A percentile compares a stretch with the other conserved stretches of the same genome.
phyloP scores from a whole-genome alignment of 2,888 invertebrate genomes.

The Microctonus hyperodae region DNA sequence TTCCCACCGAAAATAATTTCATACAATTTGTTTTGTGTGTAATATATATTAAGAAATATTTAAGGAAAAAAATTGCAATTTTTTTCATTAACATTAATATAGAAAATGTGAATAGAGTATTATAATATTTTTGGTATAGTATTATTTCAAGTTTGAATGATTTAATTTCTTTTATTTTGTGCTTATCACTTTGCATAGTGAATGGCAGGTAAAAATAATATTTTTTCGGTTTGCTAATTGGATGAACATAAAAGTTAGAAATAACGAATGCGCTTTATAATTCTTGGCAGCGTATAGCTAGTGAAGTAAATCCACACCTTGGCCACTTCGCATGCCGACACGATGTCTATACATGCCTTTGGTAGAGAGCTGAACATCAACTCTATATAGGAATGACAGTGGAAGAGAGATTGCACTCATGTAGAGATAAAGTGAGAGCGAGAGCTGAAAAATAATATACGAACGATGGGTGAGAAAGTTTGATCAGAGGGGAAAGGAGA shows the following conservation, averaged over 20 bases:
- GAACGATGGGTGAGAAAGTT: no score
- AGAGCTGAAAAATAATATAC: no score
- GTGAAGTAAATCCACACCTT: conserved; percentile 9
- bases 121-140: not conserved
- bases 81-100: not conserved
- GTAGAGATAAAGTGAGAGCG: no score
- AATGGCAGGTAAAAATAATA: conserved; percentile 5
- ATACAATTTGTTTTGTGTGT: not conserved
- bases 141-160: not conserved
- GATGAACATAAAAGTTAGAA: conserved; percentile 21
- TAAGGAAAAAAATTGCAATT: not conserved
- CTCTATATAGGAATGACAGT: no score
- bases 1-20: not conserved
- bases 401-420: no score
- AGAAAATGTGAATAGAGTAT: not conserved
- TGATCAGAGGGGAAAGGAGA: conserved; percentile 12
- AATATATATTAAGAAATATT: no score
- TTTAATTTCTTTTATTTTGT: not conserved
- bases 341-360: conserved; percentile 41
- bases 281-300: conserved; percentile 1
- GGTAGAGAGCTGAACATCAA: conserved; percentile 21
- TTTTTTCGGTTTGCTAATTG: conserved; percentile 12
- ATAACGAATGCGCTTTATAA: conserved; percentile 21
- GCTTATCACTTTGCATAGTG: not conserved
- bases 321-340: conserved; percentile 38